A percentile compares a stretch with the other conserved stretches of the same genome.
Conservation (phyloP, 1,140 invertebrate species). For the Neotoxoptera formosana region DNA sequence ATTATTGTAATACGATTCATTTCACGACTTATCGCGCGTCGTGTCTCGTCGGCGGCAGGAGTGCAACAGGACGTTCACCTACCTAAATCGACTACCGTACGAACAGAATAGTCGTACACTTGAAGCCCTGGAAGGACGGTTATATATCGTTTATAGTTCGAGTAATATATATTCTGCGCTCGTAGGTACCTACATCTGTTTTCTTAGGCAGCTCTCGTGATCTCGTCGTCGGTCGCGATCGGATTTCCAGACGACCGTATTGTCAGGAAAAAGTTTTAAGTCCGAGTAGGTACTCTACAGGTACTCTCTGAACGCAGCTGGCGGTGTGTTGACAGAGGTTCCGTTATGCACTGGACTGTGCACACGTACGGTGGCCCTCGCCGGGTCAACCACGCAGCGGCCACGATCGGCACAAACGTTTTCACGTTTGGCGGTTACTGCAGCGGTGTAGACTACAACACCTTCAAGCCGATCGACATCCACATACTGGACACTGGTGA, state of each 20-base stretch:
- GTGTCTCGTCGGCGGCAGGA: not conserved
- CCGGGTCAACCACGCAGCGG: constrained; percentile 90
- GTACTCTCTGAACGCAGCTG: not conserved
- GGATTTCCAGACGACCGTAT: too few relatives aligned
- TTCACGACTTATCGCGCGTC: not conserved
- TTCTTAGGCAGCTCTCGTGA: not conserved
- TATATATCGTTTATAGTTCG: not conserved
- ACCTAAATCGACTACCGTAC: not conserved
- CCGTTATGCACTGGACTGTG: constrained; percentile 73
- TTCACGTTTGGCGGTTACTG: constrained; percentile 93
- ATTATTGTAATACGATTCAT: not conserved
- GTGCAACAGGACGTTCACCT: not conserved
- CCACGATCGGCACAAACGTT: constrained; percentile 79
- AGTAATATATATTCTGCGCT: not conserved
- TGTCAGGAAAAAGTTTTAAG: too few relatives aligned
- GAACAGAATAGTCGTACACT: not conserved
- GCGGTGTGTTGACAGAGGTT: not conserved
- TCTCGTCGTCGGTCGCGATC: too few relatives aligned
- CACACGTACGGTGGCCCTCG: constrained; percentile 82
- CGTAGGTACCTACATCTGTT: not conserved
- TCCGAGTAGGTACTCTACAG: too few relatives aligned
- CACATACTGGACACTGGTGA: constrained; percentile 84
- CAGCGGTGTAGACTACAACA: constrained; percentile 77
- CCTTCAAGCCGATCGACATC: constrained; percentile 80
- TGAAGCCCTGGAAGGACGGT: not conserved